phyloP scores from a whole-genome alignment of 2,797 vertebrate species.

The Lepus oiostolus region DNA sequence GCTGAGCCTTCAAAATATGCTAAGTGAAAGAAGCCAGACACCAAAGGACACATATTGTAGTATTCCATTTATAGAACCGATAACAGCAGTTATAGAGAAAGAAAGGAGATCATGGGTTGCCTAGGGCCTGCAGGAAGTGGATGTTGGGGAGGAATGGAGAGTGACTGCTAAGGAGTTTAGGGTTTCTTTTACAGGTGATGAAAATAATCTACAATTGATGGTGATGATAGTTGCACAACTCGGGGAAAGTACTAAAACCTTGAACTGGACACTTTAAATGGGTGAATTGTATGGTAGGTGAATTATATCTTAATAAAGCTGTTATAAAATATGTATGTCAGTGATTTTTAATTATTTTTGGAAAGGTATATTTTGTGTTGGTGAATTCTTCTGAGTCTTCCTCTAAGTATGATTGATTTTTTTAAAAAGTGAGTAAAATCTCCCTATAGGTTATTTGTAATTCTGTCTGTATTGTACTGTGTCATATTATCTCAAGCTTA shows the following conservation, averaged over 20 bases:
- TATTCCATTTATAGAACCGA: neutral
- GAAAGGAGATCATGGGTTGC: neutral
- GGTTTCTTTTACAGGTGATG: neutral
- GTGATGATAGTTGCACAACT: neutral
- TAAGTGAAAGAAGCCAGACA: neutral
- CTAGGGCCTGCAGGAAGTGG: neutral
- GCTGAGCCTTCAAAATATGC: neutral
- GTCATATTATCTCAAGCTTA: slow-evolving; percentile 37
- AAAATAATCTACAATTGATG: slow-evolving; percentile 14
- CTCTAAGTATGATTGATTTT: neutral
- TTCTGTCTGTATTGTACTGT: neutral
- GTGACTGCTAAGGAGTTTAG: neutral
- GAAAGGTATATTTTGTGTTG: slow-evolving; percentile 37
- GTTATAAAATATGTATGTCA: neutral
- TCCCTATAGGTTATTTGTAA: neutral
- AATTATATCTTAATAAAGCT: slow-evolving; percentile 25
- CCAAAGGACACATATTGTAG: neutral
- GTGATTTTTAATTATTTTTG: slow-evolving; percentile 17
- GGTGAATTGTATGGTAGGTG: too few relatives aligned
- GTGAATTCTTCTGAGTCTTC: slow-evolving; percentile 39
- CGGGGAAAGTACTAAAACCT: neutral
- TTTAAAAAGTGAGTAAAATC: neutral
- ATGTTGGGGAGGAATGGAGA: neutral
- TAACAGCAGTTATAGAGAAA: neutral
- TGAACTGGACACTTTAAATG: neutral